These are phyloP conservation scores for Oligia latruncula DNA, from an alignment of 2,888 invertebrate species.

Conservation along the genomic window DNA sequence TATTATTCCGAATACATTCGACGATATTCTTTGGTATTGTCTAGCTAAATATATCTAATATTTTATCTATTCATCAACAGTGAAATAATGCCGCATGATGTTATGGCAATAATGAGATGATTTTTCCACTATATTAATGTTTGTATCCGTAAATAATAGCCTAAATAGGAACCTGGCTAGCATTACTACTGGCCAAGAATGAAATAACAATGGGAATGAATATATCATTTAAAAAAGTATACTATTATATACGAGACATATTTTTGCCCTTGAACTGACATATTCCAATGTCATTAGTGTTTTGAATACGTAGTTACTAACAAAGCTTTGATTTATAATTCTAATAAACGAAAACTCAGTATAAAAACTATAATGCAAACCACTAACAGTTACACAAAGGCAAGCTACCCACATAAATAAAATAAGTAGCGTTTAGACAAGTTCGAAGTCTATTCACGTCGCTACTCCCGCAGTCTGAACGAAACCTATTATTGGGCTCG, in stretches of 20 bases:
- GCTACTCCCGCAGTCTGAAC: conserved; percentile 30
- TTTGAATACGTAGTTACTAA: neutral
- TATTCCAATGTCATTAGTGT: neutral
- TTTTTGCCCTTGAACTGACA: neutral
- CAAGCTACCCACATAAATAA: conserved; percentile 7
- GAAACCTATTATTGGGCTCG: conserved; percentile 52
- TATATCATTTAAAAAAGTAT: neutral
- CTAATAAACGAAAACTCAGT: neutral
- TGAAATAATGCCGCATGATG: neutral
- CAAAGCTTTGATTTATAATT: neutral
- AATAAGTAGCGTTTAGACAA: conserved; percentile 29
- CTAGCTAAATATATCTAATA: conserved; percentile 8
- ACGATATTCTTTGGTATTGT: conserved; percentile 21
- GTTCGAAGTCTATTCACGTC: conserved; percentile 47
- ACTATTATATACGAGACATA: neutral
- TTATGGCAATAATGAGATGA: neutral
- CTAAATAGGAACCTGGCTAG: neutral
- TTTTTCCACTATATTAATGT: neutral
- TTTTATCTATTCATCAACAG: neutral
- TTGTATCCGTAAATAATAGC: neutral
- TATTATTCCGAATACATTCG: neutral
- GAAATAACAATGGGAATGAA: neutral
- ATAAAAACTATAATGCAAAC: neutral
- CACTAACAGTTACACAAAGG: neutral
- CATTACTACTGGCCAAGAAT: neutral